phyloP scores from a whole-genome alignment of 2,797 vertebrate species.

The Anomalospiza imberbis region DNA sequence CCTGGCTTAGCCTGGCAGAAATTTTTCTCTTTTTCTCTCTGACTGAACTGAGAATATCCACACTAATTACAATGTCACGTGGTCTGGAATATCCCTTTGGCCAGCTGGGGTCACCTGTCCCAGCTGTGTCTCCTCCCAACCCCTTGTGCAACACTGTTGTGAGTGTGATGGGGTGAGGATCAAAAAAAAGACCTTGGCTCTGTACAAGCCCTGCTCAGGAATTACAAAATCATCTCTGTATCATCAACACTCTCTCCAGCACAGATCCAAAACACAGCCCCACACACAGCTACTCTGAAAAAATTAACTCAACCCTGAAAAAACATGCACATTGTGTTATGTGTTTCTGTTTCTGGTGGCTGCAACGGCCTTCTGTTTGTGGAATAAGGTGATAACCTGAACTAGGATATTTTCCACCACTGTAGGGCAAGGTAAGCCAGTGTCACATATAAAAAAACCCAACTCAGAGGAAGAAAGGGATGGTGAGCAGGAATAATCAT shows the following conservation, averaged over 20 bases:
- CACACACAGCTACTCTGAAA: not conserved
- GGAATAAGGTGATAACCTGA: accelerated
- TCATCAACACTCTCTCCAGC: not conserved
- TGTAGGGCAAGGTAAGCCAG: accelerated
- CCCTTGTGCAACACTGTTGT: not conserved
- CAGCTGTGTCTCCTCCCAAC: not conserved
- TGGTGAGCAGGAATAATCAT: not conserved
- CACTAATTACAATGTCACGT: not conserved
- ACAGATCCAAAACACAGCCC: not conserved
- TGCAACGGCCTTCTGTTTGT: not conserved
- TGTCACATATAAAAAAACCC: not conserved
- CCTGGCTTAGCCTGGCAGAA: too few species aligned
- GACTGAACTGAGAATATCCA: too few species aligned
- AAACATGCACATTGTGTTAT: accelerated
- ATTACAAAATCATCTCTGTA: not conserved
- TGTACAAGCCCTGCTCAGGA: not conserved
- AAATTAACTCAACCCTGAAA: not conserved
- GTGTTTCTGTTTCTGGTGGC: not conserved
- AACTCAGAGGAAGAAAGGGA: not conserved
- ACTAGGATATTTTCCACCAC: not conserved
- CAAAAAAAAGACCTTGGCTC: not conserved
- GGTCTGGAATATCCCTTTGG: not conserved
- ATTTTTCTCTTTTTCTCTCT: too few species aligned
- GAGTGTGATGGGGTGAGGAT: not conserved
- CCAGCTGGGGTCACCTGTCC: not conserved